phyloP scores from a whole-genome alignment of 1,140 invertebrate species.

The Leptopilina boulardi region DNA sequence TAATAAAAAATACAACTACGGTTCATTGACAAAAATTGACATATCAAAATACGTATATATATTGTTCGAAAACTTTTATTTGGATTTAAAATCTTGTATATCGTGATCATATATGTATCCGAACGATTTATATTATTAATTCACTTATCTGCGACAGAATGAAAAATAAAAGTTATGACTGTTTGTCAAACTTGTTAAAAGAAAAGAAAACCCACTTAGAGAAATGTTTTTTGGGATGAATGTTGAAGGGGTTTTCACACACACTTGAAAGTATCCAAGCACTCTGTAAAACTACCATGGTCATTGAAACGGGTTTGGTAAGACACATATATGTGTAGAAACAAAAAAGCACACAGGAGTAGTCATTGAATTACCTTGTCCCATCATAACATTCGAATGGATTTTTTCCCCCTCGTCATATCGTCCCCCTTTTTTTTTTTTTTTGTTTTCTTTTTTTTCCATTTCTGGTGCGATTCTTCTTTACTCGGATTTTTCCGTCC shows the following conservation, averaged over 20 bases:
- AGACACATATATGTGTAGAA: background rate
- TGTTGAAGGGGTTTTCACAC: background rate
- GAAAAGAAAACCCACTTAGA: background rate
- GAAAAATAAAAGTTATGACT: background rate
- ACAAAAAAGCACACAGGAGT: background rate
- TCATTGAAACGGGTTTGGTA: background rate
- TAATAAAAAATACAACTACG: too few relatives aligned
- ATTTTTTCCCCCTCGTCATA: background rate
- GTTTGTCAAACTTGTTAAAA: background rate
- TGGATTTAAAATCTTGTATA: too few relatives aligned
- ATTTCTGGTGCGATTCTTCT: constrained; percentile 1
- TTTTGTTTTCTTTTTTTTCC: background rate
- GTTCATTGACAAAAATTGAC: too few relatives aligned
- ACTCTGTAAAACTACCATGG: background rate
- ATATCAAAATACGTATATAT: too few relatives aligned
- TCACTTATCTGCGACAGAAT: too few relatives aligned
- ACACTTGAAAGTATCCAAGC: background rate
- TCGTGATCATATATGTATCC: too few relatives aligned
- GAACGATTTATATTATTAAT: too few relatives aligned
- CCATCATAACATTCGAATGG: background rate
- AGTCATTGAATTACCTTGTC: background rate
- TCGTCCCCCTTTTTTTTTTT: background rate
- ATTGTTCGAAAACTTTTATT: too few relatives aligned
- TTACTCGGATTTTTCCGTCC: background rate
- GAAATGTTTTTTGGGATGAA: background rate